phyloP scores from a whole-genome alignment of 1,140 invertebrate genomes.

The Drosophila lacteicornis region DNA sequence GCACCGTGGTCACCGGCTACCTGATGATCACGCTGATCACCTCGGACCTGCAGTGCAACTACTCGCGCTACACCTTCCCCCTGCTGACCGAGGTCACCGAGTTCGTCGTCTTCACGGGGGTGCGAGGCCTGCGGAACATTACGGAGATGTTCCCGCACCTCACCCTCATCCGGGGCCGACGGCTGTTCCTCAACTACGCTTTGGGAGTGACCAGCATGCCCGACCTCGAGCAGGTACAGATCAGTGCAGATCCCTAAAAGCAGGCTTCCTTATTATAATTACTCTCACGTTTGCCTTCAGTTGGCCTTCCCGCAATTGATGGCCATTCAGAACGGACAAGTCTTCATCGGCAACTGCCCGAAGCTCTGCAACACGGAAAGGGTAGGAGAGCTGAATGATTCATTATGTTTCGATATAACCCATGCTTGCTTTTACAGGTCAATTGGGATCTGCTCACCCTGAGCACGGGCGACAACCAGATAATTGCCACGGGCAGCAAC shows the following conservation, averaged over 20 bases:
- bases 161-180: conserved; percentile 95
- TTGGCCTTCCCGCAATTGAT: conserved; percentile 68
- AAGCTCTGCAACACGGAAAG: conserved; percentile 69
- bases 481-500: conserved; percentile 40
- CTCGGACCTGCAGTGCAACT: conserved; percentile 39
- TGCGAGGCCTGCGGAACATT: conserved; percentile 91
- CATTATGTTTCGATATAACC: neutral
- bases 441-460: conserved; percentile 77
- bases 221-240: conserved; percentile 59
- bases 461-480: conserved; percentile 63
- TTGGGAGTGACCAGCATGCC: conserved; percentile 88
- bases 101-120: conserved; percentile 88
- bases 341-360: conserved; percentile 66
- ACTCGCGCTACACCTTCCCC: conserved; percentile 51
- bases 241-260: neutral
- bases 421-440: conserved; percentile 37
- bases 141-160: conserved; percentile 96
- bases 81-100: conserved; percentile 87
- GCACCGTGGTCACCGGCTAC: conserved; percentile 93
- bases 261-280: too few relatives aligned
- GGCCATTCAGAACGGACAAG: conserved; percentile 77
- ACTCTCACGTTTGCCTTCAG: conserved; percentile 28
- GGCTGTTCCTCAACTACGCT: conserved; percentile 95
- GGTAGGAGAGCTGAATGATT: conserved; percentile 31
- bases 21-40: conserved; percentile 86